These are phyloP conservation scores for Galagoides demidoff DNA, from an alignment of 2,797 vertebrate genomes.

Conservation along the genomic window DNA sequence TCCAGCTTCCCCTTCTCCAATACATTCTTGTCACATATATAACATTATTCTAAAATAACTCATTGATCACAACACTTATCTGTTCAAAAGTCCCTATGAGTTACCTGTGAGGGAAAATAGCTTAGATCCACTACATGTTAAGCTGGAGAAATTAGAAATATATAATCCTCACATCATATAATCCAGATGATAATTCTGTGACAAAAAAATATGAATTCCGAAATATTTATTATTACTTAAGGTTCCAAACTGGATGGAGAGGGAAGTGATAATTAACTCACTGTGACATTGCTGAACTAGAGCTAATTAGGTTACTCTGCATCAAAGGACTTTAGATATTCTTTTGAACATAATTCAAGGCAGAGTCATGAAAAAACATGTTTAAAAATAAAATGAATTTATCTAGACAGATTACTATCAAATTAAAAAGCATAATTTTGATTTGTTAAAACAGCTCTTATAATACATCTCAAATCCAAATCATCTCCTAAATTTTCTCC, in stretches of 20 bases:
- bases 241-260: not conserved
- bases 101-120: not conserved
- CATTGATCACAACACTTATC: not conserved
- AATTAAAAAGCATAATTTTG: not conserved
- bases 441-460: not conserved
- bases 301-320: not conserved
- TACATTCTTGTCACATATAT: not conserved
- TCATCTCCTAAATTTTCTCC: not conserved
- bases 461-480: not conserved
- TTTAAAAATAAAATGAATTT: constrained; percentile 5
- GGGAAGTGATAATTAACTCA: constrained; percentile 33
- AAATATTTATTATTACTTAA: constrained; percentile 16
- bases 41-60: constrained; percentile 39
- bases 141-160: not conserved
- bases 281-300: not conserved
- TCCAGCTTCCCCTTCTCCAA: not conserved
- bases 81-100: not conserved
- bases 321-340: not conserved
- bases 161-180: not conserved
- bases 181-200: not conserved
- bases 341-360: not conserved
- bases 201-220: not conserved
- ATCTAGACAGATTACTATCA: not conserved
- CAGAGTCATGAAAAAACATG: not conserved
- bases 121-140: not conserved